phyloP scores from a whole-genome alignment of 1,140 invertebrate genomes.

The Eumeta japonica region DNA sequence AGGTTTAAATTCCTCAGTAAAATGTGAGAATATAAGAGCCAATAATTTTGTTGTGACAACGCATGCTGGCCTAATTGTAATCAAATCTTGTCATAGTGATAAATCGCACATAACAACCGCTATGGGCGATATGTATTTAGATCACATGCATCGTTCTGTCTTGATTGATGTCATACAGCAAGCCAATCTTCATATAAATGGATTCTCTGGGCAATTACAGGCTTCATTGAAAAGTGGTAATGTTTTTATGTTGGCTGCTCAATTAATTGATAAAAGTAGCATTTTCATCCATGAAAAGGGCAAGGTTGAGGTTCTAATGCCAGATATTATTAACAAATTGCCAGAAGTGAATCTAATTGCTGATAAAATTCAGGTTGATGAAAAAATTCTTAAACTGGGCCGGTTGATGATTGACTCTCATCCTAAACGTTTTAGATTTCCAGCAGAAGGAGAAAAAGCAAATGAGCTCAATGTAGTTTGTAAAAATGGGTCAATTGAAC shows the following conservation, averaged over 20 bases:
- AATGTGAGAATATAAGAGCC: constrained; percentile 49
- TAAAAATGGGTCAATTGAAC: constrained; percentile 52
- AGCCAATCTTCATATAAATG: constrained; percentile 46
- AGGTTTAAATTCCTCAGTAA: constrained; percentile 32
- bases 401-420: constrained; percentile 49
- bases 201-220: constrained; percentile 47
- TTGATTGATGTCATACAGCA: constrained; percentile 50
- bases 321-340: constrained; percentile 44
- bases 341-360: constrained; percentile 52
- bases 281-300: constrained; percentile 57
- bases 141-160: constrained; percentile 43
- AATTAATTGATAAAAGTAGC: constrained; percentile 48
- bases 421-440: constrained; percentile 48
- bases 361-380: constrained; percentile 47
- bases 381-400: constrained; percentile 45
- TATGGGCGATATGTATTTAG: constrained; percentile 44
- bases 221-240: constrained; percentile 52
- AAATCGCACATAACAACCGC: constrained; percentile 50
- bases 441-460: constrained; percentile 29
- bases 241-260: constrained; percentile 48
- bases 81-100: constrained; percentile 54
- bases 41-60: constrained; percentile 38
- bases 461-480: constrained; percentile 53
- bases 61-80: constrained; percentile 41
- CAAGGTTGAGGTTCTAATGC: constrained; percentile 44